Evolutionary conservation across 2,797 vertebrate species (phyloP).

Genomic region (Vireo griseus): DNA sequence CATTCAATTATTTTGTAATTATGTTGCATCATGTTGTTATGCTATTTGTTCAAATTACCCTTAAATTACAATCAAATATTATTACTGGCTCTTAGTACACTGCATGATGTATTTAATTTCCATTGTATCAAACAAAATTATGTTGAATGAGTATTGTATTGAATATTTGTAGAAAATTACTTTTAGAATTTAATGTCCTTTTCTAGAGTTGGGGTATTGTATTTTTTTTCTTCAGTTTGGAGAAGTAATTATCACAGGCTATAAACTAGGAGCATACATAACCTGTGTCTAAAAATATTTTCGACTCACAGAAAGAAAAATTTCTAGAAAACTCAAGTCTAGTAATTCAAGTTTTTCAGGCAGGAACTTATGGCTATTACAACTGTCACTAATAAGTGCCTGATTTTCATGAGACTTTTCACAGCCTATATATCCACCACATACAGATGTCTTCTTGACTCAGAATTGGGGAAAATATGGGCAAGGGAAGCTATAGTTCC

Average conservation of each 20-base stretch:
- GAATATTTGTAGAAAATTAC: slow-evolving; percentile 39
- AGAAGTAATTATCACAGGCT: slow-evolving; percentile 9
- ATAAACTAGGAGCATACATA: not conserved
- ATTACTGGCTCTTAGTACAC: slow-evolving; percentile 18
- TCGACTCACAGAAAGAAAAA: not conserved
- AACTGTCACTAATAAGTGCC: not conserved
- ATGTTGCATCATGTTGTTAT: not conserved
- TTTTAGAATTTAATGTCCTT: slow-evolving; percentile 41
- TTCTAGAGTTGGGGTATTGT: not conserved
- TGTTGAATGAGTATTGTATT: slow-evolving; percentile 41
- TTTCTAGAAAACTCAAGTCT: not conserved
- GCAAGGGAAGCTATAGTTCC: not conserved
- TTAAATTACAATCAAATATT: slow-evolving; percentile 44
- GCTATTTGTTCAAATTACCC: slow-evolving; percentile 50
- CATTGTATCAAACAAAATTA: slow-evolving; percentile 51
- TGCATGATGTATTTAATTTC: slow-evolving; percentile 56
- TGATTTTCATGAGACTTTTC: not conserved
- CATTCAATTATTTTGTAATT: not conserved
- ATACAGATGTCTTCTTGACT: not conserved
- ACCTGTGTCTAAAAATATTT: not conserved
- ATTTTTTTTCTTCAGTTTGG: not conserved
- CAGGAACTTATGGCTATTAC: not conserved
- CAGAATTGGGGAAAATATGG: not conserved
- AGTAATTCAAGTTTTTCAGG: not conserved
- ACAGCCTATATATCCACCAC: accelerated